phyloP scores from a whole-genome alignment of 2,888 invertebrate genomes.

The Frankliniella intonsa region DNA sequence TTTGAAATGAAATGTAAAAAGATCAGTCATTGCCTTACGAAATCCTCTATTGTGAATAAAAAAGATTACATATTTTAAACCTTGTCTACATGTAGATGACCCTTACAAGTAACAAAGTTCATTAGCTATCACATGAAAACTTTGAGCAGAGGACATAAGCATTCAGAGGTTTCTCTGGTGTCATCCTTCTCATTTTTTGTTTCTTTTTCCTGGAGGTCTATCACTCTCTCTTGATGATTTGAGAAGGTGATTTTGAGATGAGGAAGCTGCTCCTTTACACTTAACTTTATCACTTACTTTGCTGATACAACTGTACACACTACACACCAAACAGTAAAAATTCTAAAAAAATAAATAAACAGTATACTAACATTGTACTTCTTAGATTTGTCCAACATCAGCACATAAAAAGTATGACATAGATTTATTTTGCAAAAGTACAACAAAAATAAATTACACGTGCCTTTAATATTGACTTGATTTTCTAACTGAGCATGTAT shows the following conservation, averaged over 20 bases:
- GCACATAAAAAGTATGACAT: background rate
- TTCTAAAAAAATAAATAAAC: background rate
- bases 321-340: background rate
- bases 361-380: background rate
- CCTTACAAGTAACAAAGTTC: too few relatives aligned
- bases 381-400: background rate
- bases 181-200: too few relatives aligned
- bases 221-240: too few relatives aligned
- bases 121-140: too few relatives aligned
- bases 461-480: background rate
- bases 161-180: too few relatives aligned
- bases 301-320: background rate
- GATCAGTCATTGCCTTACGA: too few relatives aligned
- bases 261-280: conserved; percentile 8
- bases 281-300: background rate
- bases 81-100: too few relatives aligned
- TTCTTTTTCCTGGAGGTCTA: too few relatives aligned
- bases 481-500: conserved; percentile 30
- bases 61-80: too few relatives aligned
- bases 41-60: too few relatives aligned
- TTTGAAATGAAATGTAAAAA: background rate
- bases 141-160: too few relatives aligned
- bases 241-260: background rate
- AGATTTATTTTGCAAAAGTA: background rate
- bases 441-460: background rate